These are phyloP conservation scores for Acridotheres tristis DNA, from an alignment of 2,797 vertebrate genomes.

Conservation along the genomic window DNA sequence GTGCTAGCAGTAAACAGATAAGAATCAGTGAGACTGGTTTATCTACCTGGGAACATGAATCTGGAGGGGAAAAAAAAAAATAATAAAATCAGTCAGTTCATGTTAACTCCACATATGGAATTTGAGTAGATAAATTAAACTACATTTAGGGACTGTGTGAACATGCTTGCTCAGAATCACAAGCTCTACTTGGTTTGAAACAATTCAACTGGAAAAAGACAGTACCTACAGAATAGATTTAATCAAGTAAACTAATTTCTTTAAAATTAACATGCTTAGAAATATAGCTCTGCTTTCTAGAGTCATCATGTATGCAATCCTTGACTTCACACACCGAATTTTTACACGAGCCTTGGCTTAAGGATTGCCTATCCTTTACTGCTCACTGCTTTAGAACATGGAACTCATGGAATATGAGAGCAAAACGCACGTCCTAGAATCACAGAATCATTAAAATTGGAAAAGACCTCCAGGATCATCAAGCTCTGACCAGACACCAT, in stretches of 20 bases:
- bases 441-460: background rate
- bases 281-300: background rate
- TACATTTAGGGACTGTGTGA: background rate
- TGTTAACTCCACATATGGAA: background rate
- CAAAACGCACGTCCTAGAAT: background rate
- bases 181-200: background rate
- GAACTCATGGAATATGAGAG: background rate
- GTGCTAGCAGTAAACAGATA: background rate
- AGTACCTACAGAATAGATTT: background rate
- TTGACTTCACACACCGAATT: background rate
- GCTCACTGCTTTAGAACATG: background rate
- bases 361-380: background rate
- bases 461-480: background rate
- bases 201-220: background rate
- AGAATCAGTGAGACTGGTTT: background rate
- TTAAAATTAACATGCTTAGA: background rate
- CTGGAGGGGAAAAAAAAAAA: too few relatives aligned
- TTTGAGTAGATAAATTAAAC: background rate
- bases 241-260: background rate
- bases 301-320: background rate
- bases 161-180: background rate
- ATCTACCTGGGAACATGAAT: background rate
- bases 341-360: background rate
- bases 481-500: background rate
- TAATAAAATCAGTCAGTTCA: background rate